These are phyloP conservation scores for Macrophya alboannulata DNA, from an alignment of 2,888 invertebrate species.

Conservation along the genomic window DNA sequence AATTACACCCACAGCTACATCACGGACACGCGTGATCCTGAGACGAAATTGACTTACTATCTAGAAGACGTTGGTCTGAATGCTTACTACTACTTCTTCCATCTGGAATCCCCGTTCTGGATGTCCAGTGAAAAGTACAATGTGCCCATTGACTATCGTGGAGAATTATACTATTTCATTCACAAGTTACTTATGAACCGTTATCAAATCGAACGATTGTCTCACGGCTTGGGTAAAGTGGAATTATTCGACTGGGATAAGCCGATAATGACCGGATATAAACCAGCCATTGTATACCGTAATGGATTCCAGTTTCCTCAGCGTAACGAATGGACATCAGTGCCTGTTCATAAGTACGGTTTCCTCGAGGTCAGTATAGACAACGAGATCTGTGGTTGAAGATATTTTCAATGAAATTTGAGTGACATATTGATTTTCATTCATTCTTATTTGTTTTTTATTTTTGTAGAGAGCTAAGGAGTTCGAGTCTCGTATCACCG, in stretches of 20 bases:
- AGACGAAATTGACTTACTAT: constrained; percentile 84
- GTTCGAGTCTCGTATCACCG: constrained; percentile 66
- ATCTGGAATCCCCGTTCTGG: constrained; percentile 84
- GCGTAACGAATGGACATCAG: constrained; percentile 74
- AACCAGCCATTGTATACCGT: constrained; percentile 82
- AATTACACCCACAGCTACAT: constrained; percentile 83
- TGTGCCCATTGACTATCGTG: constrained; percentile 82
- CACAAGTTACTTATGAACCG: constrained; percentile 86
- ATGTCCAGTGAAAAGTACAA: constrained; percentile 79
- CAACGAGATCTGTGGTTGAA: background rate
- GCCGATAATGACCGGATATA: constrained; percentile 80
- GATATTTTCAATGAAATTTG: too few relatives aligned
- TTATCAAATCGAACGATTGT: constrained; percentile 85
- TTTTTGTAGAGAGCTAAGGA: constrained; percentile 44
- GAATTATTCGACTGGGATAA: constrained; percentile 82
- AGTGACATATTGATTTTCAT: too few relatives aligned
- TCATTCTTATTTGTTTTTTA: background rate
- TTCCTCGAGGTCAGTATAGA: too few relatives aligned
- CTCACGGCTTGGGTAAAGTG: constrained; percentile 83
- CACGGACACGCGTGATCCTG: constrained; percentile 80
- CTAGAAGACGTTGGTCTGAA: constrained; percentile 86
- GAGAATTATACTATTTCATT: constrained; percentile 81
- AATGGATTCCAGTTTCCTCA: constrained; percentile 83
- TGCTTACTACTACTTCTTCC: constrained; percentile 84
- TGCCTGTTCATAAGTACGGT: constrained; percentile 60